Conservation (phyloP, 2,113 vertebrate genomes). For the Oxyruncus cristatus region DNA sequence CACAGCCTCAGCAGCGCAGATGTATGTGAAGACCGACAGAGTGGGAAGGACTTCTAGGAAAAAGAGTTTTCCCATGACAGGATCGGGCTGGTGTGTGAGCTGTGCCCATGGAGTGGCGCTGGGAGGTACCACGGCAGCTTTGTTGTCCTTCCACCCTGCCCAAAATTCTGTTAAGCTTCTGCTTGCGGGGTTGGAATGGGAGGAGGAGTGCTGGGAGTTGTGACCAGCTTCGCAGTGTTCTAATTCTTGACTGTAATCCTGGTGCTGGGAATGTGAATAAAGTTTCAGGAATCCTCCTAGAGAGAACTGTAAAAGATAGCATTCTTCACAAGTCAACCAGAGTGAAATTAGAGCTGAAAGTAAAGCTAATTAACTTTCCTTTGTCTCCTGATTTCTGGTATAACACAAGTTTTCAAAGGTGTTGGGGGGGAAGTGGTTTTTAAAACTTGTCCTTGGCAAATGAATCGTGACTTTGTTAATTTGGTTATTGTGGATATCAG, state of each 20-base stretch:
- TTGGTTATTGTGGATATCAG: background rate
- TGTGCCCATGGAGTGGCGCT: background rate
- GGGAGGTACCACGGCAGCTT: background rate
- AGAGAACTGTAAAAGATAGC: background rate
- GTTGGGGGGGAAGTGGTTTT: background rate
- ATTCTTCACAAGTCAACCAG: background rate
- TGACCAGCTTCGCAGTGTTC: background rate
- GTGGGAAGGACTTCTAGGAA: background rate
- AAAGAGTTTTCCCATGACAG: background rate
- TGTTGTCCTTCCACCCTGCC: background rate
- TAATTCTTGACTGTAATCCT: background rate
- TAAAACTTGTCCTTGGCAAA: background rate
- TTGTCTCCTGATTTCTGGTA: background rate
- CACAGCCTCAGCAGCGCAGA: background rate
- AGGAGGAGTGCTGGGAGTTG: background rate
- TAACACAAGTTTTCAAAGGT: background rate
- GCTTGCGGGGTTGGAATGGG: background rate
- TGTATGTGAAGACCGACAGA: background rate
- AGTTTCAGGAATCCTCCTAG: background rate
- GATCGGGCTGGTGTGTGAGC: background rate
- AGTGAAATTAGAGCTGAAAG: background rate
- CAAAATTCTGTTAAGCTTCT: background rate
- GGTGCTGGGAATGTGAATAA: background rate
- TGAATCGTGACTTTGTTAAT: background rate
- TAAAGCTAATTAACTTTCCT: background rate